A percentile compares a stretch with the other conserved stretches of the same genome.
Evolutionary conservation across 2,888 invertebrate genomes (phyloP).

Genomic region (Petrophora chlorosata): DNA sequence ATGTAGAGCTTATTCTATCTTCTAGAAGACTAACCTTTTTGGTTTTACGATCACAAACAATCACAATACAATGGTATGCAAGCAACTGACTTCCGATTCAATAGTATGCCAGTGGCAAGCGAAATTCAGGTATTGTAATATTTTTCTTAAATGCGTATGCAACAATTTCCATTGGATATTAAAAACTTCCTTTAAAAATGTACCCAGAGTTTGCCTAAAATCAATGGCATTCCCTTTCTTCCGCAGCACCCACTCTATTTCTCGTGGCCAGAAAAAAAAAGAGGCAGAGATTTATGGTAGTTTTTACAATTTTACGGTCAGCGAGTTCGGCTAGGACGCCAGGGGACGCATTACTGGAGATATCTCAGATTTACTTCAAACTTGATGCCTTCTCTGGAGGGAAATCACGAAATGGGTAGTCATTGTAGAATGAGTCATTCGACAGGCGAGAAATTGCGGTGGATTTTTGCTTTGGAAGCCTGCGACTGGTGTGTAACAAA

Average conservation of each 20-base stretch:
- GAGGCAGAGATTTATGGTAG: slow-evolving; percentile 76
- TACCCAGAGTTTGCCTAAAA: slow-evolving; percentile 20
- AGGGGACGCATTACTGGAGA: slow-evolving; percentile 76
- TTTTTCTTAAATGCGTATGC: not conserved
- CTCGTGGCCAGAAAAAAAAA: slow-evolving; percentile 43
- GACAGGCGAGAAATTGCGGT: slow-evolving; percentile 48
- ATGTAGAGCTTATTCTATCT: too few species aligned
- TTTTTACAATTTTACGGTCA: slow-evolving; percentile 83
- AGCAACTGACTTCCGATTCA: too few species aligned
- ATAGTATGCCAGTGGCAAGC: too few species aligned
- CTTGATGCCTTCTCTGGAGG: slow-evolving; percentile 75
- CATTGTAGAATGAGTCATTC: slow-evolving; percentile 63
- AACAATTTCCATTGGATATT: not conserved
- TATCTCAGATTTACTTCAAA: slow-evolving; percentile 80
- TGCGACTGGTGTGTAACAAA: not conserved
- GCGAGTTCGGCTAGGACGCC: slow-evolving; percentile 69
- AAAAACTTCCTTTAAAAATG: not conserved
- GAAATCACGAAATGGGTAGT: slow-evolving; percentile 73
- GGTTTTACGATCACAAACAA: too few species aligned
- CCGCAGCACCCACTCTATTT: slow-evolving; percentile 30
- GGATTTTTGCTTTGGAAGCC: slow-evolving; percentile 36
- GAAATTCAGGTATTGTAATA: not conserved
- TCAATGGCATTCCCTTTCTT: slow-evolving; percentile 30
- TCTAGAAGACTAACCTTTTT: too few species aligned
- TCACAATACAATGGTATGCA: too few species aligned